Evolutionary conservation across 2,797 vertebrate genomes (phyloP), one percentile per base, ranked within the genome.

Genomic region (Morelia viridis): DNA sequence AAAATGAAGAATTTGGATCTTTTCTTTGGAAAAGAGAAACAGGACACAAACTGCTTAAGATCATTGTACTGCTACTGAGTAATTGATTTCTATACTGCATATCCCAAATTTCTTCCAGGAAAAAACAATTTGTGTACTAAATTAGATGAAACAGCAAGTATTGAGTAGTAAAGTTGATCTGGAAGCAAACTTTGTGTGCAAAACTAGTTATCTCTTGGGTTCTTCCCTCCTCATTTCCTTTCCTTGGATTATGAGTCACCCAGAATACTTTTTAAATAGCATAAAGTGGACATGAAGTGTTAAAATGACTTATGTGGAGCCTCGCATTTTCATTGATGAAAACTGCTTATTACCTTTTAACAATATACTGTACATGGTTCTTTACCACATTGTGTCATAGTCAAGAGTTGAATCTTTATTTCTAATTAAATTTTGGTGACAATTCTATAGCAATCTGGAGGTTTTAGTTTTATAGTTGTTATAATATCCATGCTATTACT

Each of bases 61-160:
- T 11, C 60, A 84, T 8, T 9, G 19, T 41, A 0, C 10, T 0
- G 9, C 31, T 13, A 31, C 12, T 26, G 0, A 2, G 11, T 61
- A 53, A 60, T 9, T 58, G 61, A 28, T 56, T 17, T 13, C 46
- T 86, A 28, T 13, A 7, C 10, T 87, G 28, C 35, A 46, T 65
- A 46, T 8, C 53, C 68, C 68, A 76, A 76, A 41, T 41, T 76
- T 76, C 7, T 76, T 41, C 7, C 31, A 76, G 17, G 17, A 1
- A 76, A 76, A 76, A 35, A 17, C 41, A 22, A 41, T 41, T 76
- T 71, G 35, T 76, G 6, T 76, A 76, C 19, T 71, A 35, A 71
- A 71, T 76, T 76, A 76, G 68, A 41, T 76, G 17, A 76, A 76
- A 71, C 13, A 22, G 35, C 31, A 76, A 19, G 31, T 71, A 35